Conservation (phyloP, 2,888 invertebrate species). For the Chaetogeoica ovagalla region DNA sequence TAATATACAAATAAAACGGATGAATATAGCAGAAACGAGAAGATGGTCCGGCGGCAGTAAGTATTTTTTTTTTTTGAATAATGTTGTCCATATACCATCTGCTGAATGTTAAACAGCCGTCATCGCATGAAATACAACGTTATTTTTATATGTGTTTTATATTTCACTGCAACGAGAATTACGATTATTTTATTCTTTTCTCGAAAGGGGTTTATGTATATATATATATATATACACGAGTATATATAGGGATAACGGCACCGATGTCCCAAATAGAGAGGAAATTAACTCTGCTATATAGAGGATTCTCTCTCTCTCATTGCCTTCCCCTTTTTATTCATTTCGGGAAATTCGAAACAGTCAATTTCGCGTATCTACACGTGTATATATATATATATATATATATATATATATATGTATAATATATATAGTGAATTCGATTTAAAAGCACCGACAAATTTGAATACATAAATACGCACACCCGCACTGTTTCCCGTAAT, state of each 20-base stretch:
- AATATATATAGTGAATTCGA: slow-evolving; percentile 3
- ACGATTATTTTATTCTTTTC: neutral
- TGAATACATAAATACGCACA: neutral
- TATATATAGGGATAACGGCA: neutral
- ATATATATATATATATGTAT: too few species aligned
- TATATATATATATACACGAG: too few species aligned
- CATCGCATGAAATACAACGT: slow-evolving; percentile 39
- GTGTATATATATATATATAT: too few species aligned
- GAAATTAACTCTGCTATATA: slow-evolving; percentile 31
- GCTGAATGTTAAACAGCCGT: slow-evolving; percentile 52
- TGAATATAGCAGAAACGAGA: slow-evolving; percentile 29
- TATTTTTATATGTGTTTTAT: slow-evolving; percentile 24
- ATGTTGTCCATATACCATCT: slow-evolving; percentile 48
- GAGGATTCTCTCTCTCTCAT: neutral
- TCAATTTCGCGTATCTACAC: slow-evolving; percentile 7
- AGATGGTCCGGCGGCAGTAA: slow-evolving; percentile 18
- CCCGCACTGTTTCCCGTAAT: neutral
- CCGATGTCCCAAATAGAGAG: neutral
- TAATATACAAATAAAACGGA: neutral
- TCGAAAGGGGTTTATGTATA: neutral
- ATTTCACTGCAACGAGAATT: slow-evolving; percentile 32
- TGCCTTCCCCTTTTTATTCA: neutral
- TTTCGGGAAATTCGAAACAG: slow-evolving; percentile 25
- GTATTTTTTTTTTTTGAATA: slow-evolving; percentile 33
- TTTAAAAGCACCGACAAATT: slow-evolving; percentile 6